Evolutionary conservation across 2,113 vertebrate species (phyloP), one percentile per base, ranked within the genome.

Genomic region (Mesitornis unicolor): DNA sequence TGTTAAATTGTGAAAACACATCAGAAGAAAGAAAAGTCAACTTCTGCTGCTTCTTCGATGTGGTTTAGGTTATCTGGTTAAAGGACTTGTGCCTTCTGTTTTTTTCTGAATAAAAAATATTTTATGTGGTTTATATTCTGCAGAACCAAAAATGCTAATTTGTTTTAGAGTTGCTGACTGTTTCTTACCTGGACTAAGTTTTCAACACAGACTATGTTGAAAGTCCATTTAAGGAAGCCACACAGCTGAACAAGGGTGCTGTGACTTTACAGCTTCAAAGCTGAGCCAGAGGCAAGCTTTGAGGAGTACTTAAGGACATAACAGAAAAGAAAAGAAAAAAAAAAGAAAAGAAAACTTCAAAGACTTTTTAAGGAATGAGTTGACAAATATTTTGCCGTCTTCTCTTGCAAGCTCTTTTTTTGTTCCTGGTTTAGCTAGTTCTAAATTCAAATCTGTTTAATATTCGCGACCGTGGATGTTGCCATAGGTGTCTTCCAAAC

Each of bases 71-170:
- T 74, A 50, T 28, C 26, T 7, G 7, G 4, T 33, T 64, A 67
- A 70, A 81, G 36, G 15, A 74, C 1, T 76, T 75, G 7, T 0
- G 3, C 2, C 3, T 73, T 83, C 21, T n/a, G 1, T 5, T 43
- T 78, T 42, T 82, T 67, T 54, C 29, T 60, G 5, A 31, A 33
- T 31, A 36, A 36, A 57, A 24, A 56, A 57, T 0, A 25, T 56
- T 51, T 59, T 16, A 25, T 10, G 4, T 22, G 7, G 4, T 84
- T 82, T 64, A 29, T 18, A 33, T 54, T 65, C 11, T 76, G 5
- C 28, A 73, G 15, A 86, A 15, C 10, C 3, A 36, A 48, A 87
- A 84, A n/a, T 12, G 12, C 2, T 60, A 21, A 5, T 48, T 85
- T 67, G 21, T 19, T 59, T 93, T 71, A 40, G 16, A 51, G 31